Percentiles rank a stretch among this genome's conserved stretches.
Conservation (phyloP, 2,797 vertebrate species). For the Ctenopoma kingsleyae region DNA sequence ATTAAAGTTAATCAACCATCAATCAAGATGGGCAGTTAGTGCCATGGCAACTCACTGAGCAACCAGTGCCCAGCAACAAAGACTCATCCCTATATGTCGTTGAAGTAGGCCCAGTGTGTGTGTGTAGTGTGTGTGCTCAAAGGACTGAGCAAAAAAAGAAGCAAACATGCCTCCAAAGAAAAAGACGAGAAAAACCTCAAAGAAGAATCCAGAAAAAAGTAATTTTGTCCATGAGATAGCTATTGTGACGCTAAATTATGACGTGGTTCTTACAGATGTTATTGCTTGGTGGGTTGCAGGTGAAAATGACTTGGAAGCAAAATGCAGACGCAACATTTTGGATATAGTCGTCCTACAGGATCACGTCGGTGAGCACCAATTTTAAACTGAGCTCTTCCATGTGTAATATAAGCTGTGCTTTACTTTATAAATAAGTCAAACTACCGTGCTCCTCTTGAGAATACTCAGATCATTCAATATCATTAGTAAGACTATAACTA, state of each 20-base stretch:
- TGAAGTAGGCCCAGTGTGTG: background rate
- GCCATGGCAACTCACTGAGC: slow-evolving; percentile 55
- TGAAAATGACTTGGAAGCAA: slow-evolving; percentile 70
- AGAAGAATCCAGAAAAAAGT: slow-evolving; percentile 73
- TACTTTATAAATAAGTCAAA: background rate
- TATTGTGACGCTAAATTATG: background rate
- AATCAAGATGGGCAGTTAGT: slow-evolving; percentile 34
- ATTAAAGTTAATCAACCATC: slow-evolving; percentile 53
- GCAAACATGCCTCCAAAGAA: slow-evolving; percentile 81
- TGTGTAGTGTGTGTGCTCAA: background rate
- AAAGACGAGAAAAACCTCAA: slow-evolving; percentile 70
- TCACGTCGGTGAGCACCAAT: slow-evolving; percentile 79
- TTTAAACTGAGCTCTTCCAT: slow-evolving; percentile 3
- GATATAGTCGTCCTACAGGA: slow-evolving; percentile 82
- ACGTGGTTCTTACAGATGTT: background rate
- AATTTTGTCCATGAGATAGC: background rate
- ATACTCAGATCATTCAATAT: background rate
- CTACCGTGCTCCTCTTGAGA: background rate
- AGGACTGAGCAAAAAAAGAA: slow-evolving; percentile 18
- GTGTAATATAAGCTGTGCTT: background rate
- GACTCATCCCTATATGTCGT: slow-evolving; percentile 37
- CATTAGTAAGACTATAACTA: too few species aligned
- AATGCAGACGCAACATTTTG: slow-evolving; percentile 65
- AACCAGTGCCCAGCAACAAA: slow-evolving; percentile 53
- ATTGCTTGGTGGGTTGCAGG: slow-evolving; percentile 41